Evolutionary conservation across 2,797 vertebrate species (phyloP), one percentile per base, ranked within the genome.

Genomic region (Gymnopithys bicolor): DNA sequence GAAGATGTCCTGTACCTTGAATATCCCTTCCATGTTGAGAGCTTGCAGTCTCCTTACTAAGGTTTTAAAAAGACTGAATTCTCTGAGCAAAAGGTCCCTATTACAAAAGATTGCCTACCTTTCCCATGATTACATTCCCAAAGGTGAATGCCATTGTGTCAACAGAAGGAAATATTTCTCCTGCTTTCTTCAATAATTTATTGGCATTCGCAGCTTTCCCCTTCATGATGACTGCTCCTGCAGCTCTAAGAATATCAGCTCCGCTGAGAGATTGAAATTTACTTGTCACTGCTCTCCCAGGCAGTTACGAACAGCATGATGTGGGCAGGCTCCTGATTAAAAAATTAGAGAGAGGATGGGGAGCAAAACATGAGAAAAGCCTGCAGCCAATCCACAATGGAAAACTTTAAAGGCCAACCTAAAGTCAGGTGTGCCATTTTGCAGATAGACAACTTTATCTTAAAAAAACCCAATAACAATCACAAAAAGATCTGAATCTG

Each of bases 101-200:
- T 92, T 94, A 95, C 93, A 90, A 95, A 97, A 96, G 93, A 95
- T 92, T 97, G 93, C 82, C 90, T 97, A 93, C 92, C 87, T 95
- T 92, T 95, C 82, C 89, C 89, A 92, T 97, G 92, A 96, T 97
- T 96, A 94, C 94, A 91, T 96, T 95, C 92, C 92, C 90, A 95
- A 95, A 96, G 95, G 93, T 96, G 94, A 96, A 95, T 93, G 90
- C 73, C 94, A 95, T n/a, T 83, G 93, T 96, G 96, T 97, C 94
- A 96, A 93, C 96, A 94, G 94, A 95, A 94, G 89, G 90, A 97
- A 96, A 95, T 96, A 97, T 95, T 95, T 97, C 95, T 94, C 73
- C 87, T 89, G 82, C 89, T 97, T 95, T 94, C 96, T 95, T 97
- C 95, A 97, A 97, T 96, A 96, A 96, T 97, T 93, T 96, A 97